Base-by-base conservation (phyloP, 2,113 vertebrate species). In the Picathartes gymnocephalus region DNA sequence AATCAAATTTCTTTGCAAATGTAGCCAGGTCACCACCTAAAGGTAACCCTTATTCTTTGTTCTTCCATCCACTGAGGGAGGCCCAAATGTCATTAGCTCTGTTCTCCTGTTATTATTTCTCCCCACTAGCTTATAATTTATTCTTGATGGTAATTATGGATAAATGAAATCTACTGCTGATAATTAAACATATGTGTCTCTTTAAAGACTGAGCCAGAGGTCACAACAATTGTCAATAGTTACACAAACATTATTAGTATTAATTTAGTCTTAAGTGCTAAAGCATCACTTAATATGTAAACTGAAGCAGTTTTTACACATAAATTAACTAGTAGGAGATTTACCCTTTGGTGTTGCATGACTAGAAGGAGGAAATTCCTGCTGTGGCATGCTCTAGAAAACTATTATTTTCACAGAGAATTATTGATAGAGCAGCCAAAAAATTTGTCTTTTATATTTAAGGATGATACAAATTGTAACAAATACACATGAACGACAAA, bases 251-350 rank as follows among this genome's bases (percentile, higher is more conserved):
- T 35, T 64, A 91, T 83, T 58, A 84, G n/a, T 37, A 81, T 64
- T 95, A 91, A 88, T 96, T 95, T 68, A 72, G 48, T 53, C 35
- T 64, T 50, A 94, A 95, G 76, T 88, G 72, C 64, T 90, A 73
- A 92, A 86, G 21, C 60, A 92, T 47, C 76, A 84, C 40, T 91
- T 94, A 74, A 50, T 60, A 74, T 17, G 4, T 60, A 92, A 88
- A 83, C 37, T 68, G 62, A 88, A 92, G 60, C 51, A 56, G 57
- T 37, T 83, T 68, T 91, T 81, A 70, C 14, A 60, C 37, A 84
- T 95, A 93, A 93, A 91, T 92, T 88, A 89, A 76, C 27, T 69
- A 87, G 77, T 42, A 68, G 83, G 81, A 87, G 44, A 6, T 89
- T 93, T 93, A 81, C 30, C 60, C 69, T 90, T 93, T 74, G 48